A percentile compares a stretch with the other conserved stretches of the same genome.
These are phyloP conservation scores for Palythoa grandis DNA, from an alignment of 92 coral and sea anemone species.

Conservation along the genomic window DNA sequence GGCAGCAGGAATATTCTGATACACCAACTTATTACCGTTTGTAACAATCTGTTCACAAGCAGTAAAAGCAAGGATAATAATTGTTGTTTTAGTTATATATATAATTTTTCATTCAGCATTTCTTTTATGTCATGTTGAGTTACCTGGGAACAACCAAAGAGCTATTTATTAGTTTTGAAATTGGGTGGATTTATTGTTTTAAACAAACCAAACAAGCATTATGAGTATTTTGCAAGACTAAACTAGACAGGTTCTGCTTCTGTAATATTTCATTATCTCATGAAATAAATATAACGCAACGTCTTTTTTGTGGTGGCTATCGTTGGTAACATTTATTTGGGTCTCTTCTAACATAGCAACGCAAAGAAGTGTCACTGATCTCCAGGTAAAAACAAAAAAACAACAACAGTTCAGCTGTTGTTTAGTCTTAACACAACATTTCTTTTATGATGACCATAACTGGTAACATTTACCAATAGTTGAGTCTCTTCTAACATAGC, in stretches of 20 bases:
- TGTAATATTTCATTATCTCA: conserved; percentile 22
- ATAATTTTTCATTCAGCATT: conserved; percentile 32
- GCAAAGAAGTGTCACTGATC: conserved; percentile 35
- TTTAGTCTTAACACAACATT: not conserved
- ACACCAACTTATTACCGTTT: conserved; percentile 30
- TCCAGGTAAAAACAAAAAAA: not conserved
- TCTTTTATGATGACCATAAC: not conserved
- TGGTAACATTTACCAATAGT: conserved; percentile 7
- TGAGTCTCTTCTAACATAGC: conserved; percentile 40
- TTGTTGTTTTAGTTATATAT: too few relatives aligned
- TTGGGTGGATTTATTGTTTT: conserved; percentile 20
- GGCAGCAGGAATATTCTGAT: too few relatives aligned
- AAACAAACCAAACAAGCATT: conserved; percentile 39
- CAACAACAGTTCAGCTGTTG: not conserved
- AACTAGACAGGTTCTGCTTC: conserved; percentile 10
- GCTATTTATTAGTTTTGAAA: not conserved
- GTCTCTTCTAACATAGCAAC: conserved; percentile 49
- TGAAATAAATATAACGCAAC: conserved; percentile 29
- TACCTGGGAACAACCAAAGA: conserved; percentile 39
- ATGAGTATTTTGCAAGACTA: conserved; percentile 25
- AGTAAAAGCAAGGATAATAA: conserved; percentile 33
- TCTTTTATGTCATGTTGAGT: conserved; percentile 24
- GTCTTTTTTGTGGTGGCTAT: conserved; percentile 43
- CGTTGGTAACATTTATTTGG: too few relatives aligned
- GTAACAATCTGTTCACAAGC: conserved; percentile 41